These are phyloP conservation scores for Chrysemys picta DNA, from an alignment of 2,113 vertebrate species.

Conservation along the genomic window DNA sequence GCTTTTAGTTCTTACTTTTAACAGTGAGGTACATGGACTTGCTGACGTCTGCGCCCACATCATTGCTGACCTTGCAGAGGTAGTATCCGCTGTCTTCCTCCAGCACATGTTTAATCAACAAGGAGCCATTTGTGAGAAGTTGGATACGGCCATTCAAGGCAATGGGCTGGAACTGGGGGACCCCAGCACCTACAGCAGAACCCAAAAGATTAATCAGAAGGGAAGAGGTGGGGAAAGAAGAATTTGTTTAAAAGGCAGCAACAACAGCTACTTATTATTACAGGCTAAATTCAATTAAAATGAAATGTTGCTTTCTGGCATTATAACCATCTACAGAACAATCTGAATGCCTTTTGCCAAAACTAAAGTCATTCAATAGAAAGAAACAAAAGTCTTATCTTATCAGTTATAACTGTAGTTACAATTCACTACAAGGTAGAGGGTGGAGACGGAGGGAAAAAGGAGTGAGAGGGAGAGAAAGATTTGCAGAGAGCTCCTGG, in stretches of 20 bases:
- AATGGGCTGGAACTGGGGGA: conserved; percentile 98
- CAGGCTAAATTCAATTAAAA: background rate
- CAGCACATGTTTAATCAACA: conserved; percentile 97
- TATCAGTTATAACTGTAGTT: background rate
- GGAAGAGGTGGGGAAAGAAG: background rate
- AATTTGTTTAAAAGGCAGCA: background rate
- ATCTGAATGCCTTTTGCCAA: rapidly evolving
- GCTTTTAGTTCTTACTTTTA: conserved; percentile 93
- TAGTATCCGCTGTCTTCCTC: conserved; percentile 99
- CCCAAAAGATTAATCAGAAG: background rate
- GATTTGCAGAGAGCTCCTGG: conserved; percentile 13
- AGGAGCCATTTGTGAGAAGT: conserved; percentile 93
- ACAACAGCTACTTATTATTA: background rate
- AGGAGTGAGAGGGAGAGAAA: background rate
- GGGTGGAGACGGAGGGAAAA: background rate
- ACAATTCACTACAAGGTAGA: background rate
- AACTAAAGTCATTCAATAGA: background rate
- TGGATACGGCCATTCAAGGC: conserved; percentile 93
- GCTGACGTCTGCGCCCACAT: conserved; percentile 99
- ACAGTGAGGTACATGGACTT: conserved; percentile 99
- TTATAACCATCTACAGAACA: background rate
- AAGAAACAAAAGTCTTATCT: background rate
- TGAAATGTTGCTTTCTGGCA: rapidly evolving
- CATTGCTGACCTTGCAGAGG: conserved; percentile 99
- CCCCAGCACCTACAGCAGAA: conserved; percentile 87